Percentiles rank a stretch among this genome's conserved stretches.
Conservation (phyloP, 1,140 invertebrate species). For the honey bee (Apis mellifera) region DNA sequence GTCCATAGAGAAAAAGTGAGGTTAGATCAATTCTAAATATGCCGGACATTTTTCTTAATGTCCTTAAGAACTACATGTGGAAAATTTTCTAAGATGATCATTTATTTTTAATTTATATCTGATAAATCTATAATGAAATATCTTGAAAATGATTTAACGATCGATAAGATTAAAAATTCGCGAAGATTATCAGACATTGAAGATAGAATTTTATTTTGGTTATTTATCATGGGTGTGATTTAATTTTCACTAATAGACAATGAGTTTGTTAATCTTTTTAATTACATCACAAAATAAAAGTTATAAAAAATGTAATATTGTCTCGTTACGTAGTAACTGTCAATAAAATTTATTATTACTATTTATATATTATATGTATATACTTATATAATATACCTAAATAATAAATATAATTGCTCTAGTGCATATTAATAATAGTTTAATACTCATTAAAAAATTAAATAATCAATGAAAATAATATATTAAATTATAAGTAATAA, state of each 20-base stretch:
- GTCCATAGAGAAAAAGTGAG: constrained; percentile 35
- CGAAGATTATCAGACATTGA: not conserved
- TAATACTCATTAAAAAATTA: too few relatives aligned
- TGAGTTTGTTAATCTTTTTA: constrained; percentile 23
- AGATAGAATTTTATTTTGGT: not conserved
- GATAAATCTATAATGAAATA: not conserved
- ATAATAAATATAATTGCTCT: too few relatives aligned
- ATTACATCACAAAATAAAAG: constrained; percentile 8
- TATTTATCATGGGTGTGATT: not conserved
- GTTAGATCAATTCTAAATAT: constrained; percentile 33
- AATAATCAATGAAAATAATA: too few relatives aligned
- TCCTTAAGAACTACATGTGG: not conserved
- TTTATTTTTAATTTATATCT: not conserved
- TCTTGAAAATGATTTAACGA: not conserved
- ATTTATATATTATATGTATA: not conserved
- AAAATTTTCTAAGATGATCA: not conserved
- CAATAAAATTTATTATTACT: not conserved
- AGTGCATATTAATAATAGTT: too few relatives aligned
- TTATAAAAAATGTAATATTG: not conserved
- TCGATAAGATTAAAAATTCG: constrained; percentile 6
- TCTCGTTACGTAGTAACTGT: not conserved
- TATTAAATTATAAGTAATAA: too few relatives aligned
- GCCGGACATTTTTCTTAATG: not conserved
- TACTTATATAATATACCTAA: not conserved
- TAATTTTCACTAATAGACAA: constrained; percentile 39